Evolutionary conservation across 2,113 vertebrate species (phyloP).

Genomic region (Triplophysa siluroides): DNA sequence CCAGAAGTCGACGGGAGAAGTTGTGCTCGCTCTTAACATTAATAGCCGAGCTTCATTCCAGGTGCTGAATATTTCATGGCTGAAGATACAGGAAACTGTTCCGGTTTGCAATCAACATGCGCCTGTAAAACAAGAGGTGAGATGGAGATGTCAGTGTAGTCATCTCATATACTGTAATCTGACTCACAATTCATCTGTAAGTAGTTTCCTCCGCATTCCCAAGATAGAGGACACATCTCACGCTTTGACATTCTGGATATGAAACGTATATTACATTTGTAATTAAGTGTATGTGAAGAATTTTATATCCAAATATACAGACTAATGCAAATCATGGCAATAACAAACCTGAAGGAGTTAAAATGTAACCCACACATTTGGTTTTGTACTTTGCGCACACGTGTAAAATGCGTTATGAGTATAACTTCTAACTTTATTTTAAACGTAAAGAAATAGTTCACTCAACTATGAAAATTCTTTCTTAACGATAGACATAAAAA

Average conservation of each 20-base stretch:
- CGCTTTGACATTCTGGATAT: slow-evolving; percentile 11
- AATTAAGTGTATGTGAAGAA: slow-evolving; percentile 9
- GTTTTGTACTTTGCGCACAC: not conserved
- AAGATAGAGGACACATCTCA: slow-evolving; percentile 15
- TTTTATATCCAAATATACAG: slow-evolving; percentile 22
- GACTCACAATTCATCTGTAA: slow-evolving; percentile 37
- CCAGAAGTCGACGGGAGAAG: not conserved
- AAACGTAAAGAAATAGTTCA: too few species aligned
- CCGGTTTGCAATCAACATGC: slow-evolving; percentile 32
- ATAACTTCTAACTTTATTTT: too few species aligned
- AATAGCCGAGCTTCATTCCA: slow-evolving; percentile 7
- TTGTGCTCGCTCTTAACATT: not conserved
- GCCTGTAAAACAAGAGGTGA: slow-evolving; percentile 29
- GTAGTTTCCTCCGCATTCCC: slow-evolving; percentile 17
- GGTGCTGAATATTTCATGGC: slow-evolving; percentile 44
- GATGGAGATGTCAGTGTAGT: slow-evolving; percentile 4
- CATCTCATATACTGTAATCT: slow-evolving; percentile 17
- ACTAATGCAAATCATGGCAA: not conserved
- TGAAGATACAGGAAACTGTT: slow-evolving; percentile 23
- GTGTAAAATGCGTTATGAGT: too few species aligned
- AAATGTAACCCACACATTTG: not conserved
- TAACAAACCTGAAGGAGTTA: not conserved
- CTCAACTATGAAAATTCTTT: too few species aligned
- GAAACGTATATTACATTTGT: slow-evolving; percentile 30
- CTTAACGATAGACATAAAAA: too few species aligned